Base-by-base conservation (phyloP, 2,888 invertebrate species). In the Lasioglossum marginatum region DNA sequence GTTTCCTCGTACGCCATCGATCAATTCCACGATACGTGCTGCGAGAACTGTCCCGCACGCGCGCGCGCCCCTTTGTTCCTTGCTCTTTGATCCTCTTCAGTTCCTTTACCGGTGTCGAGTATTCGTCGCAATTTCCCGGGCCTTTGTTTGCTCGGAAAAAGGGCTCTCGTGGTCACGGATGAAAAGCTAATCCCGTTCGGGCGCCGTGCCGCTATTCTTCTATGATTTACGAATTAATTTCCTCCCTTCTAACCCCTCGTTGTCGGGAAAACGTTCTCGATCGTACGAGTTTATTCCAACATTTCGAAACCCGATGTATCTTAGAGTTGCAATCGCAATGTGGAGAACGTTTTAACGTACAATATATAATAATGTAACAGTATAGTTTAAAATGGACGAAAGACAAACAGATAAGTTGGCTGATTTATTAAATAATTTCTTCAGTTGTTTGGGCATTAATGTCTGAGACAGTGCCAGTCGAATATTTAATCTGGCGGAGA, bases 211-310 rank as follows among this genome's bases (percentile, higher is more conserved):
- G 19, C 37, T 52, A 6, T 40, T 57, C 48, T 34, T 10, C 23
- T 40, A 66, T 79, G 75, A 86, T 82, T 77, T 79, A 75, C 70
- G 71, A 87, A 87, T 86, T 82, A 79, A 77, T 87, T 86, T 71
- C n/a, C 60, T 14, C 4, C 45, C 23, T 40, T 40, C n/a, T 40
- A 10, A 1, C 2, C 37, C 23, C 23, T 37, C 12, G 10, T 5
- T 70, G 4, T 12, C 37, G 23, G 12, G n/a, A 4, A 12, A 68
- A 37, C n/a, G 10, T 12, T 68, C 12, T 68, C 23, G 4, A 37
- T 23, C 34, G 66, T 34, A 10, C 23, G 2, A 12, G 37, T 66
- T 34, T 8, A 0, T 66, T 19, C 37, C 19, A 23, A 23, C 66
- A 8, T 66, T 34, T 23, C 23, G 31, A 23, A 66, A 60, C 27